Conservation (phyloP, 2,113 vertebrate genomes). For the Bostrychus sinensis region DNA sequence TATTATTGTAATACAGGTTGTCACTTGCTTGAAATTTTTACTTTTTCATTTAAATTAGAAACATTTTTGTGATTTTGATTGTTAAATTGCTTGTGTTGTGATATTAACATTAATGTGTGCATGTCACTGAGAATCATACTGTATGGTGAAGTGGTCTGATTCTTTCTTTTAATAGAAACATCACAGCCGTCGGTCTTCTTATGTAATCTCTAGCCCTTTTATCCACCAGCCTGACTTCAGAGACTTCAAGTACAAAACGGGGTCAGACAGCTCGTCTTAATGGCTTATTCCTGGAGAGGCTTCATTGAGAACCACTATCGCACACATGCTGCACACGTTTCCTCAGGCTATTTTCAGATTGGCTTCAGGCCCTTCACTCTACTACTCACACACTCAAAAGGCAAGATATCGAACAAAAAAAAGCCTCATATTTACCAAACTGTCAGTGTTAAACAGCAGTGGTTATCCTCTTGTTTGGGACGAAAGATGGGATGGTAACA, state of each 20-base stretch:
- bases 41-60: too few species aligned
- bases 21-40: too few species aligned
- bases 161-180: too few species aligned
- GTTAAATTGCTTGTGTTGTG: too few species aligned
- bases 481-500: too few species aligned
- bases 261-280: constrained; percentile 60
- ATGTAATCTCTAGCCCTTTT: constrained; percentile 46
- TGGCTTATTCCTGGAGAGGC: constrained; percentile 42
- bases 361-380: constrained; percentile 46
- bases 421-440: constrained; percentile 11
- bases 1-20: too few species aligned
- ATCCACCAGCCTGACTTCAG: constrained; percentile 42
- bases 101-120: too few species aligned
- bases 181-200: constrained; percentile 21
- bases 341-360: constrained; percentile 48
- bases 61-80: too few species aligned
- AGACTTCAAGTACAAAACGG: constrained; percentile 46
- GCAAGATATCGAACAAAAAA: constrained; percentile 37
- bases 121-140: too few species aligned
- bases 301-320: constrained; percentile 26
- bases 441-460: too few species aligned
- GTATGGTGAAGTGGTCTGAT: constrained; percentile 17
- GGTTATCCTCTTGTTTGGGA: too few species aligned
- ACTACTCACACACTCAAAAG: constrained; percentile 48
- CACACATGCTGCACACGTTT: constrained; percentile 10